Base-by-base conservation (phyloP, 1,140 invertebrate genomes). In the Harlomillsia oculata region DNA sequence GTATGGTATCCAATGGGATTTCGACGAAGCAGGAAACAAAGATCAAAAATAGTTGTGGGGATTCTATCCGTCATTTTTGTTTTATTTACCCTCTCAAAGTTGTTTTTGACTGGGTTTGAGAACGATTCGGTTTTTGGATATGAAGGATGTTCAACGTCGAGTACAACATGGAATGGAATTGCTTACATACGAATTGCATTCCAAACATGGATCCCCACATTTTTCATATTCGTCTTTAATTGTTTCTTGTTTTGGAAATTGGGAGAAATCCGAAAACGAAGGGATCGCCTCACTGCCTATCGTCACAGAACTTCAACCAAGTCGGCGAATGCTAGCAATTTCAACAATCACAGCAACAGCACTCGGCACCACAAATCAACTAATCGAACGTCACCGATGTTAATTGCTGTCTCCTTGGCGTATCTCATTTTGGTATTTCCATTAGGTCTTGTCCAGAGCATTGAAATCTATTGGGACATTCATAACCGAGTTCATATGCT, bases 71-170 rank as follows among this genome's bases (percentile, higher is more conserved):
- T 45, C 11, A 13, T 53, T 25, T 40, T 56, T 11, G n/a, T 50
- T 1, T 9, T 57, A 2, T 59, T 65, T 29, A 53, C 53, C 14
- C 23, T 62, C 2, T 56, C 63, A 16, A 65, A 65, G 29, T 41
- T 65, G 16, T 56, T 65, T 34, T 20, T 65, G 5, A 56, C 49
- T 3, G 71, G 71, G 39, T 72, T 72, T 40, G 71, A 72, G 51
- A 69, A 68, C 2, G 70, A 72, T 39, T 71, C 70, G 45, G 68
- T 72, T 21, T 72, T 71, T 45, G 70, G 70, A 54, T 72, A 69
- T 49, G 46, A 59, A 25, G 63, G 69, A 5, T 72, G 71, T 39
- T 60, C 66, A 25, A 67, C 70, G n/a, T 62, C 66, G 4, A 60
- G 66, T 41, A 67, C 62, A 40, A 65, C 66, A 11, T 71, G 69